A percentile compares a stretch with the other conserved stretches of the same genome.
Evolutionary conservation across 1,140 invertebrate genomes (phyloP).

Genomic region (Drosophila parabipectinata): DNA sequence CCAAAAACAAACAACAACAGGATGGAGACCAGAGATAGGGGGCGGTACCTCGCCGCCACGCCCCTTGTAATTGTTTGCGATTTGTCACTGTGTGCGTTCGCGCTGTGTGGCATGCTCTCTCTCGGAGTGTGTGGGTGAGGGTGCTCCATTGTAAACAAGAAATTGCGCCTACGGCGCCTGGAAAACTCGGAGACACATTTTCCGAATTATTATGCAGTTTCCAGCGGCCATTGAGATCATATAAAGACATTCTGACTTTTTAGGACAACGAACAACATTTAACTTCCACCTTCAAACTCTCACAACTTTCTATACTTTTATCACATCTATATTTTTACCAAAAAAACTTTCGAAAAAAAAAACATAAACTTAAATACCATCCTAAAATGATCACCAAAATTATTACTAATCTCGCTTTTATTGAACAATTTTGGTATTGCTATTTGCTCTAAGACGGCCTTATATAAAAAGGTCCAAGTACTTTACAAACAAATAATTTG

Average conservation of each 20-base stretch:
- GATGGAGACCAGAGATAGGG: slow-evolving; percentile 20
- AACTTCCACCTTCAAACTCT: too few species aligned
- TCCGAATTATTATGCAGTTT: slow-evolving; percentile 28
- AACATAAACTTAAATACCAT: too few species aligned
- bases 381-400: too few species aligned
- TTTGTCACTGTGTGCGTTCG: slow-evolving; percentile 60
- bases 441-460: too few species aligned
- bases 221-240: not conserved
- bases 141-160: slow-evolving; percentile 62
- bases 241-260: not conserved
- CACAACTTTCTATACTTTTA: too few species aligned
- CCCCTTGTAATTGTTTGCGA: slow-evolving; percentile 73
- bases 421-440: too few species aligned
- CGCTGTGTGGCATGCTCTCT: not conserved
- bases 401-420: too few species aligned
- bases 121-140: slow-evolving; percentile 7
- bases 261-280: too few species aligned
- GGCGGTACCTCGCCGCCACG: slow-evolving; percentile 40
- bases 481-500: too few species aligned
- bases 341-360: too few species aligned
- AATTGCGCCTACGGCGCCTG: slow-evolving; percentile 64
- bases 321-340: too few species aligned
- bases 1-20: slow-evolving; percentile 59
- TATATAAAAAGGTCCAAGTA: too few species aligned
- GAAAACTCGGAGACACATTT: slow-evolving; percentile 37